Percentiles rank a stretch among this genome's conserved stretches.
Evolutionary conservation across 2,797 vertebrate species (phyloP).

Genomic region (Squalus acanthias): DNA sequence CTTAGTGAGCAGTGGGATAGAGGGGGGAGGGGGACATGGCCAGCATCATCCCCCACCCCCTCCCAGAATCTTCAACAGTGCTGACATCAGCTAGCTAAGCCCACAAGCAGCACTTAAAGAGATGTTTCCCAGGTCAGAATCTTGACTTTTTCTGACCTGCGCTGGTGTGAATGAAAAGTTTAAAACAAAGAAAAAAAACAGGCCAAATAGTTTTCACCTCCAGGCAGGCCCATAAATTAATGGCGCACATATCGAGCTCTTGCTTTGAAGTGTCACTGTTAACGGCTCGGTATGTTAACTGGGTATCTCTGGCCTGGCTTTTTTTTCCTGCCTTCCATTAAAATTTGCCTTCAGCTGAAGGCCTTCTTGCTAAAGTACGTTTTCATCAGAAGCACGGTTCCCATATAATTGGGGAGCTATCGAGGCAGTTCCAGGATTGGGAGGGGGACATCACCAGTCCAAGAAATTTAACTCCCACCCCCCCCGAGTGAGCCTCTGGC

Average conservation of each 20-base stretch:
- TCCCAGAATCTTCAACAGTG: background rate
- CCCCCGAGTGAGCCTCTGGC: too few species aligned
- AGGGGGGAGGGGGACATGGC: background rate
- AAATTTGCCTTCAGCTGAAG: too few species aligned
- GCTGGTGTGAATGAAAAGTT: background rate
- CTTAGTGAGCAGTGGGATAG: background rate
- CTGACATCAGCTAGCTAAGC: background rate
- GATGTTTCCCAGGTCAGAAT: background rate
- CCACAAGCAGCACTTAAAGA: background rate
- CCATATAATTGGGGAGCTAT: background rate
- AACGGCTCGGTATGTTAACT: too few species aligned
- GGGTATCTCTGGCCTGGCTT: background rate
- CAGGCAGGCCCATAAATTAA: background rate
- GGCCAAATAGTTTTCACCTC: background rate
- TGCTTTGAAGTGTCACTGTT: background rate
- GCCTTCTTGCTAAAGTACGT: too few species aligned
- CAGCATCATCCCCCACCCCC: background rate
- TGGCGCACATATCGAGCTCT: background rate
- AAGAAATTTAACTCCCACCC: too few species aligned
- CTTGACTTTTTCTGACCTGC: background rate
- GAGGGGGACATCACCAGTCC: too few species aligned
- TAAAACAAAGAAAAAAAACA: background rate
- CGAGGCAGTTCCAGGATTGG: too few species aligned
- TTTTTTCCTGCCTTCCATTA: background rate
- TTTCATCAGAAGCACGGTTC: background rate